Percentiles rank a stretch among this genome's conserved stretches.
Evolutionary conservation across 1,140 invertebrate genomes (phyloP).

Genomic region (Lordiphosa clarofinis): DNA sequence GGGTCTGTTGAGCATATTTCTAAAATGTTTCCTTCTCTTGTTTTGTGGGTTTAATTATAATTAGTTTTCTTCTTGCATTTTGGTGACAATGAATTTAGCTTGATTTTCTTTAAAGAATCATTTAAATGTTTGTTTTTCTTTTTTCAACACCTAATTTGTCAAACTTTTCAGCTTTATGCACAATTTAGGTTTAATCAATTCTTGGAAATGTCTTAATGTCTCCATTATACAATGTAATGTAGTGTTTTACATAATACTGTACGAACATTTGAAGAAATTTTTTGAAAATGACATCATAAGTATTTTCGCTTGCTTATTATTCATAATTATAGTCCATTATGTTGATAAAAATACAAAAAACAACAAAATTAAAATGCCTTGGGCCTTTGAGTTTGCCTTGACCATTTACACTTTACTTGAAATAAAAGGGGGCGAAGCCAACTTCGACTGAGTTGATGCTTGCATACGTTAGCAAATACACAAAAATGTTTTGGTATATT

Average conservation of each 20-base stretch:
- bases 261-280: conserved; percentile 24
- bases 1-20: too few species aligned
- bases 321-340: conserved; percentile 66
- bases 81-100: too few species aligned
- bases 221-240: background rate
- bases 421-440: background rate
- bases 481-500: too few species aligned
- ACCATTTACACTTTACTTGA: conserved; percentile 10
- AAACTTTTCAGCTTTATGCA: background rate
- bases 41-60: too few species aligned
- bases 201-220: background rate
- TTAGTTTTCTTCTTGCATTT: too few species aligned
- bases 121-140: too few species aligned
- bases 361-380: conserved; percentile 5
- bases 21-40: too few species aligned
- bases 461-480: too few species aligned
- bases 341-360: conserved; percentile 17
- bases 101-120: too few species aligned
- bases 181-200: too few species aligned
- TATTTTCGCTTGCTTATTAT: conserved; percentile 29
- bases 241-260: conserved; percentile 19
- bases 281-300: conserved; percentile 19
- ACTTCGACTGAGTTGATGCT: too few species aligned
- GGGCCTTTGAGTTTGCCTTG: background rate
- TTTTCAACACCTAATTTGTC: conserved; percentile 35